Conservation (phyloP, 2,888 invertebrate species). For the Tipula vernalis region DNA sequence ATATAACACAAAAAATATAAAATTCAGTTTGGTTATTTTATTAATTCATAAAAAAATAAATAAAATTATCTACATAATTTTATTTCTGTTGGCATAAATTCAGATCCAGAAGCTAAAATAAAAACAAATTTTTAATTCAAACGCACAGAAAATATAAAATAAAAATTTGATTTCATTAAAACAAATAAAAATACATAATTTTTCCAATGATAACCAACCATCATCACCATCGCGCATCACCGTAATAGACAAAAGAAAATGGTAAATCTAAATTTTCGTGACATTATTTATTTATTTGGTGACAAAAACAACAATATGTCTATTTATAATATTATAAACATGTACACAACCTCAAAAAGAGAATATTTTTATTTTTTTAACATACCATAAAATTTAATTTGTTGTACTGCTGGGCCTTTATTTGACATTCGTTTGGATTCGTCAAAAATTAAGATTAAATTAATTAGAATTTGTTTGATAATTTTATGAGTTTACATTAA, state of each 20-base stretch:
- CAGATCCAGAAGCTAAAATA: background rate
- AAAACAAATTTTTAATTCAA: background rate
- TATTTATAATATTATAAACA: background rate
- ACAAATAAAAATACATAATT: background rate
- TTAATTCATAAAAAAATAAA: constrained; percentile 1
- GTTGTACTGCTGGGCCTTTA: background rate
- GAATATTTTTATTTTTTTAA: background rate
- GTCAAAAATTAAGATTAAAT: background rate
- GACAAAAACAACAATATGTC: background rate
- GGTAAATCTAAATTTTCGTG: background rate
- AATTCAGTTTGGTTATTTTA: background rate
- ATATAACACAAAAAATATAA: background rate
- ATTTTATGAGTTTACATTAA: background rate
- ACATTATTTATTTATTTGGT: background rate
- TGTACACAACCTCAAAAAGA: background rate
- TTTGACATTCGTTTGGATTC: background rate
- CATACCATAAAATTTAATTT: background rate
- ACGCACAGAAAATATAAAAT: background rate
- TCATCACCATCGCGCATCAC: background rate
- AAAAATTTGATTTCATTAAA: background rate
- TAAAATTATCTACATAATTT: background rate
- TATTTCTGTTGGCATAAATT: background rate
- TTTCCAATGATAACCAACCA: background rate
- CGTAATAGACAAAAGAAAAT: background rate
- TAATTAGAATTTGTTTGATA: background rate